Evolutionary conservation across 2,113 vertebrate genomes (phyloP).

Genomic region (Picathartes gymnocephalus): DNA sequence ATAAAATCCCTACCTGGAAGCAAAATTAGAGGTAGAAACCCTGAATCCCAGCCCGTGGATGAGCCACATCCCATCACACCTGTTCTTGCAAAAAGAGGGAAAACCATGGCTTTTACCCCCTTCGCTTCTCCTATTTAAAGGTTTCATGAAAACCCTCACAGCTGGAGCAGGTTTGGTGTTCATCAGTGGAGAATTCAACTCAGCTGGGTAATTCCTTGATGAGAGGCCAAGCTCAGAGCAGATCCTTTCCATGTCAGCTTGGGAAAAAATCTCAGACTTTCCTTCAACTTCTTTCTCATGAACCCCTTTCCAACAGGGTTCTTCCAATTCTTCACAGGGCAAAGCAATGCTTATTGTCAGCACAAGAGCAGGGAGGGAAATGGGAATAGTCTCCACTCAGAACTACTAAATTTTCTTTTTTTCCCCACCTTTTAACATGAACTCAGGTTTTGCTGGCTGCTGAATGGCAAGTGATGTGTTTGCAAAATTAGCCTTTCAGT

Average conservation of each 20-base stretch:
- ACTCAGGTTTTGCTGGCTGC: background rate
- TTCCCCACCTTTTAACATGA: background rate
- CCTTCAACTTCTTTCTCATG: background rate
- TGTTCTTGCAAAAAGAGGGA: fast-evolving
- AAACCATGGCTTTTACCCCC: fast-evolving
- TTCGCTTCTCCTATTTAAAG: background rate
- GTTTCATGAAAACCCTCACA: background rate
- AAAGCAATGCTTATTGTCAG: background rate
- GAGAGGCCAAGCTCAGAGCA: background rate
- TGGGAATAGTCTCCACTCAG: background rate
- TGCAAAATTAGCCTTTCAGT: background rate
- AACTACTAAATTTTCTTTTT: background rate
- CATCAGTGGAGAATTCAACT: background rate
- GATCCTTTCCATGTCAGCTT: background rate
- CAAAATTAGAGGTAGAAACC: background rate
- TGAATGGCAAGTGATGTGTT: background rate
- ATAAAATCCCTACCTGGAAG: background rate
- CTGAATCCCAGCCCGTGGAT: fast-evolving
- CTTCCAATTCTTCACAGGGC: background rate
- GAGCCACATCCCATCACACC: background rate
- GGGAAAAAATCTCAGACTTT: background rate
- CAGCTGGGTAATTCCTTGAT: background rate
- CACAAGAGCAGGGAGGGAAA: background rate
- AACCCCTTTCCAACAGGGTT: background rate
- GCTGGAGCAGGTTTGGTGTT: background rate